Conservation (phyloP, 2,888 invertebrate species). For the Stegophylla sp. region DNA sequence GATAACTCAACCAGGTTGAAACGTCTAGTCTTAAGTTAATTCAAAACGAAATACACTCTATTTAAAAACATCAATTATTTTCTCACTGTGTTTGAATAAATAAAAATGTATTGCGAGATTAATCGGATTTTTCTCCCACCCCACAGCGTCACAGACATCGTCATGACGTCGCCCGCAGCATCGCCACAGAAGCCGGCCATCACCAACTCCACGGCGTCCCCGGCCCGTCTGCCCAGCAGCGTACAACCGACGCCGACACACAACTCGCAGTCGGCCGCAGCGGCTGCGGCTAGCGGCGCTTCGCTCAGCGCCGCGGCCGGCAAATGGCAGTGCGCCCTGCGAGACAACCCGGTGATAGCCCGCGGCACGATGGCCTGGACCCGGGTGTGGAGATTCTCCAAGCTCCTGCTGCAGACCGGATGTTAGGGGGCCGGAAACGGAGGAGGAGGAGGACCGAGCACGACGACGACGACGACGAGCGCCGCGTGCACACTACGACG, state of each 20-base stretch:
- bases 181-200: constrained; percentile 54
- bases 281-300: constrained; percentile 36
- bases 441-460: background rate
- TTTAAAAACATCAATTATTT: too few species aligned
- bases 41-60: too few species aligned
- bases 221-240: constrained; percentile 51
- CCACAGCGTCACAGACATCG: background rate
- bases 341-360: constrained; percentile 61
- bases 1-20: too few species aligned
- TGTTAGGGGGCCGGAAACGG: constrained; percentile 60
- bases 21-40: too few species aligned
- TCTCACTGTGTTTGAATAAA: too few species aligned
- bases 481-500: too few species aligned
- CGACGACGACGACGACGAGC: background rate
- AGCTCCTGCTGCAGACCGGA: constrained; percentile 62
- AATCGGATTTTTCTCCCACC: background rate
- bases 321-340: constrained; percentile 62
- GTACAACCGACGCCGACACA: constrained; percentile 53
- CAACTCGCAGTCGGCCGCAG: constrained; percentile 10
- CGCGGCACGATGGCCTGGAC: constrained; percentile 62
- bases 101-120: too few species aligned
- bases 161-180: constrained; percentile 51
- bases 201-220: constrained; percentile 52
- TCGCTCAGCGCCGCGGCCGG: constrained; percentile 57
- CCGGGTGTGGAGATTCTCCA: constrained; percentile 63